Evolutionary conservation across 2,797 vertebrate species (phyloP).

Genomic region (Numenius phaeopus): DNA sequence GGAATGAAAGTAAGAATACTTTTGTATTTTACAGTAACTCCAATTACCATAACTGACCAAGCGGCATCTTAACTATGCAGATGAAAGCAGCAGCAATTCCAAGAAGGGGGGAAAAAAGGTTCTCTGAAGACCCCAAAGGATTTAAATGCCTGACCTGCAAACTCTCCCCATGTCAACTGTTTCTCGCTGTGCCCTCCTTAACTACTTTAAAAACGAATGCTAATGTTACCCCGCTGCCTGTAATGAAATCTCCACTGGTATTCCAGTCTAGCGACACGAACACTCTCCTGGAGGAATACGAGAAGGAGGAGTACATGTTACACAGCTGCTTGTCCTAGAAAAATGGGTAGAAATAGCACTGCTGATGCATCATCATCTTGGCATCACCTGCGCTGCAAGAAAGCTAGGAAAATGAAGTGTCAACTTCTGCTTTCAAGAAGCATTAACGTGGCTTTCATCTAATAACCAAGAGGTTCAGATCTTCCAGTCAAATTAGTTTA

Average conservation of each 20-base stretch:
- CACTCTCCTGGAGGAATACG: neutral
- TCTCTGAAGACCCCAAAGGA: neutral
- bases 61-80: neutral
- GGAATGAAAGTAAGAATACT: neutral
- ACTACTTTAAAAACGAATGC: neutral
- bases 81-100: neutral
- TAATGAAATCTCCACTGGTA: neutral
- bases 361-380: conserved; percentile 37
- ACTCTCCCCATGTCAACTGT: neutral
- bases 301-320: neutral
- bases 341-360: conserved; percentile 54
- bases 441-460: conserved; percentile 36
- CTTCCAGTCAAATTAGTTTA: conserved; percentile 71
- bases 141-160: neutral
- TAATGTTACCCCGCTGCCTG: neutral
- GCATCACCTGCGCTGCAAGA: conserved; percentile 33
- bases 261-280: neutral
- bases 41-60: neutral
- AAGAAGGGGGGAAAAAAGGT: rapidly evolving
- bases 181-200: neutral
- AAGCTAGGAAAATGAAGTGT: conserved; percentile 30
- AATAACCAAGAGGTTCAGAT: conserved; percentile 65
- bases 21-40: neutral
- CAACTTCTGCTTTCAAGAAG: conserved; percentile 31
- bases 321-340: conserved; percentile 47